These are phyloP conservation scores for Deilephila elpenor DNA, from an alignment of 2,888 invertebrate species.

Conservation along the genomic window DNA sequence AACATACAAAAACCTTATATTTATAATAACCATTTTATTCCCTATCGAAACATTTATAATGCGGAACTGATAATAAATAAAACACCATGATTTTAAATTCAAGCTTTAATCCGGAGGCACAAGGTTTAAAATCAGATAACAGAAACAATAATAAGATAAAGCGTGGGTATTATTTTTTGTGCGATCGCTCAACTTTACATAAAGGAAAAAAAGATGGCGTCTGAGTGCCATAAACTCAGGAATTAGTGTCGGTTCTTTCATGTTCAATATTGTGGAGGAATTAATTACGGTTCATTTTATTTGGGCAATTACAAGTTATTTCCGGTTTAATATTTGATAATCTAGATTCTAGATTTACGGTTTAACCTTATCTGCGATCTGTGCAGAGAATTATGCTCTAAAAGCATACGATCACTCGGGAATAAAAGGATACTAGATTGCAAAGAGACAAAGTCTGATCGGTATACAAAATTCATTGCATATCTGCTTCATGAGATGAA, in stretches of 20 bases:
- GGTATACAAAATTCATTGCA: too few relatives aligned
- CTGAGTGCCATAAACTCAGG: background rate
- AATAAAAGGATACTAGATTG: too few relatives aligned
- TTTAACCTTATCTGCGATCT: too few relatives aligned
- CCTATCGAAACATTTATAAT: slow-evolving; percentile 9
- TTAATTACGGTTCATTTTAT: background rate
- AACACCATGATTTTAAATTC: background rate
- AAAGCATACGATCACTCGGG: too few relatives aligned
- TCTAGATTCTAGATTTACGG: too few relatives aligned
- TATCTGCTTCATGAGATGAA: too few relatives aligned
- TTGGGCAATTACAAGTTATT: background rate
- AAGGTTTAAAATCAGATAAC: background rate
- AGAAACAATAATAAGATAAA: slow-evolving; percentile 4
- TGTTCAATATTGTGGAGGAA: slow-evolving; percentile 10
- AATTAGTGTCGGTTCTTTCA: slow-evolving; percentile 4
- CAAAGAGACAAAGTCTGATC: too few relatives aligned
- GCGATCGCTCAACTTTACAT: slow-evolving; percentile 9
- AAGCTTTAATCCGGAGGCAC: background rate
- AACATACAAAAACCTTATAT: background rate
- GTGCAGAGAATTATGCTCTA: too few relatives aligned
- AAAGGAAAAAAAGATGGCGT: slow-evolving; percentile 1
- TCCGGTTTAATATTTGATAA: too few relatives aligned
- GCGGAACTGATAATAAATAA: slow-evolving; percentile 9
- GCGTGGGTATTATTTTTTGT: slow-evolving; percentile 24
- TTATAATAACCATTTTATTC: background rate